These are phyloP conservation scores for Triplophysa siluroides DNA, from an alignment of 2,113 vertebrate genomes.

Conservation along the genomic window DNA sequence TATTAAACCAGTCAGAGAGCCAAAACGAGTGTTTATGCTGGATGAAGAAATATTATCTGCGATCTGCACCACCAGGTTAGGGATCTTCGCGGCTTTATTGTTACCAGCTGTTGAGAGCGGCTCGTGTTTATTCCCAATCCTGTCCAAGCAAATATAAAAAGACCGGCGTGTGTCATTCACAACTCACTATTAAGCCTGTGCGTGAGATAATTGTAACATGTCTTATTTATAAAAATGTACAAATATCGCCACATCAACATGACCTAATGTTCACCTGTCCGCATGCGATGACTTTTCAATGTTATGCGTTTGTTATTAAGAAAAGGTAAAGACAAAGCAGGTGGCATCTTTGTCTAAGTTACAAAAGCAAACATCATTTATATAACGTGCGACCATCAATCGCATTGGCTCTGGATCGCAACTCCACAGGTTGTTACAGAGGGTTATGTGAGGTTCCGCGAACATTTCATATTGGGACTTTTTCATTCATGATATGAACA, in stretches of 20 bases:
- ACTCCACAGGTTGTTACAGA: neutral
- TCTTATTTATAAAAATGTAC: neutral
- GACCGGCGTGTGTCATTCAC: constrained; percentile 27
- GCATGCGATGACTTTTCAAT: neutral
- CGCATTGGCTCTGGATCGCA: neutral
- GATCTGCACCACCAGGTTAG: constrained; percentile 74
- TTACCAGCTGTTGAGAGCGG: constrained; percentile 75
- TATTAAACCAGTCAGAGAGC: constrained; percentile 66
- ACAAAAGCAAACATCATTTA: neutral
- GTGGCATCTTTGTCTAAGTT: neutral
- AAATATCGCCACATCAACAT: neutral
- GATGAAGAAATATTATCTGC: constrained; percentile 71
- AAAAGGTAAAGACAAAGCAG: neutral
- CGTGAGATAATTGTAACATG: neutral
- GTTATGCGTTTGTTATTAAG: neutral
- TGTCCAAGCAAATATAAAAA: constrained; percentile 60
- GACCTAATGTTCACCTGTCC: too few species aligned
- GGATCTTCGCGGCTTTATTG: constrained; percentile 74
- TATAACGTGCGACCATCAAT: neutral
- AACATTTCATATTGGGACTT: neutral
- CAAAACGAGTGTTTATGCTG: constrained; percentile 74
- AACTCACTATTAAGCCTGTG: neutral
- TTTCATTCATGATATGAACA: neutral
- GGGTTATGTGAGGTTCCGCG: neutral
- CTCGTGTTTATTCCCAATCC: constrained; percentile 52